Percentiles rank a stretch among this genome's conserved stretches.
These are phyloP conservation scores for Bombus impatiens DNA, from an alignment of 1,140 invertebrate species.

Conservation along the genomic window DNA sequence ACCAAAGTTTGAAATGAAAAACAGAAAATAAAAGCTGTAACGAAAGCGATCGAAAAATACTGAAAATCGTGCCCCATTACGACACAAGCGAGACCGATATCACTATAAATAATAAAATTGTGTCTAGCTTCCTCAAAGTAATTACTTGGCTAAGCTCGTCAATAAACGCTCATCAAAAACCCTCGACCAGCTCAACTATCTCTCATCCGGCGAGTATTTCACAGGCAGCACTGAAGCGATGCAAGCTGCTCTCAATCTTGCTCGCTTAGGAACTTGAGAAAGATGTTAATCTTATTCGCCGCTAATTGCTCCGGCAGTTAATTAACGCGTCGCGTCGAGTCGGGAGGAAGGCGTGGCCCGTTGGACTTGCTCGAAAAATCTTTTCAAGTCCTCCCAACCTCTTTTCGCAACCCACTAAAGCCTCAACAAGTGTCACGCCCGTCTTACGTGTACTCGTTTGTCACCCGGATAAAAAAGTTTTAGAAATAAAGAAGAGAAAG, in stretches of 20 bases:
- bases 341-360: not conserved
- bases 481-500: not conserved
- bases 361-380: not conserved
- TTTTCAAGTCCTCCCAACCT: not conserved
- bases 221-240: not conserved
- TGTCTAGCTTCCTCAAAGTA: not conserved
- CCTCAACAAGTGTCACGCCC: slow-evolving; percentile 30
- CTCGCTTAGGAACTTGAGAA: not conserved
- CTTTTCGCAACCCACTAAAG: not conserved
- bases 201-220: not conserved
- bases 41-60: not conserved
- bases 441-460: too few species aligned
- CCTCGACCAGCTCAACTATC: not conserved
- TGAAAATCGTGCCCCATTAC: not conserved
- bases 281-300: slow-evolving; percentile 21
- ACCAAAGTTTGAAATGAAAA: too few species aligned
- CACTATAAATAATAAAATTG: not conserved
- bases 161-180: slow-evolving; percentile 1
- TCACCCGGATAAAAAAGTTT: not conserved
- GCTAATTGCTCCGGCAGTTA: slow-evolving; percentile 25
- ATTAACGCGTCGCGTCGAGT: not conserved
- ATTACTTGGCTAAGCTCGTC: not conserved
- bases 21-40: not conserved
- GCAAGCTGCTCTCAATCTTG: too few species aligned
- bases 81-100: too few species aligned